Percentiles rank a stretch among this genome's conserved stretches.
Conservation (phyloP, 2,888 invertebrate genomes). For the Tetropium fuscum region DNA sequence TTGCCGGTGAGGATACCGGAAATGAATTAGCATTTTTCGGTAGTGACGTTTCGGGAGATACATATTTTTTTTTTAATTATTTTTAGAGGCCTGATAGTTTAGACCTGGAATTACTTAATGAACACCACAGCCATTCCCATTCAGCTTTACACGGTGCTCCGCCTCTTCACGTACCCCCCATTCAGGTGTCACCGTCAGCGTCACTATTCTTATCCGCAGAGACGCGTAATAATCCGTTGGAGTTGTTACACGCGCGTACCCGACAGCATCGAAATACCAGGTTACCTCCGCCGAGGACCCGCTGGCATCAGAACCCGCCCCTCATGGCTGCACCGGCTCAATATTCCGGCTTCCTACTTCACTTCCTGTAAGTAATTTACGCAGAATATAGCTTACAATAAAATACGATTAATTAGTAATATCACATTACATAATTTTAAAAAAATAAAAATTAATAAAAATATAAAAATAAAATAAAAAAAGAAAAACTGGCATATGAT, state of each 20-base stretch:
- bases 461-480: too few species aligned
- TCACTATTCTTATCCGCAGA: conserved; percentile 64
- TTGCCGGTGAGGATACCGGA: neutral
- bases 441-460: too few species aligned
- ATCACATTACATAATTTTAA: too few species aligned
- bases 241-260: conserved; percentile 63
- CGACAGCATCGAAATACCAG: conserved; percentile 52
- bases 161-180: conserved; percentile 65
- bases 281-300: conserved; percentile 58
- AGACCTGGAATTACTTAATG: conserved; percentile 62
- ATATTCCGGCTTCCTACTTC: conserved; percentile 85
- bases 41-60: neutral
- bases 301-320: conserved; percentile 66
- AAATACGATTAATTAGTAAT: too few species aligned
- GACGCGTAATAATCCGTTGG: conserved; percentile 64
- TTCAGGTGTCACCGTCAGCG: conserved; percentile 65
- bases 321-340: conserved; percentile 63
- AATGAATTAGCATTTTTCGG: neutral
- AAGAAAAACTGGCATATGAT: too few species aligned
- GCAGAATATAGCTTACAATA: neutral
- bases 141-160: conserved; percentile 56
- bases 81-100: conserved; percentile 60
- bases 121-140: conserved; percentile 60
- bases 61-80: conserved; percentile 5
- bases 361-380: conserved; percentile 77